Evolutionary conservation across 1,140 invertebrate species (phyloP), one percentile per base, ranked within the genome.

Genomic region (Aphis gossypii): DNA sequence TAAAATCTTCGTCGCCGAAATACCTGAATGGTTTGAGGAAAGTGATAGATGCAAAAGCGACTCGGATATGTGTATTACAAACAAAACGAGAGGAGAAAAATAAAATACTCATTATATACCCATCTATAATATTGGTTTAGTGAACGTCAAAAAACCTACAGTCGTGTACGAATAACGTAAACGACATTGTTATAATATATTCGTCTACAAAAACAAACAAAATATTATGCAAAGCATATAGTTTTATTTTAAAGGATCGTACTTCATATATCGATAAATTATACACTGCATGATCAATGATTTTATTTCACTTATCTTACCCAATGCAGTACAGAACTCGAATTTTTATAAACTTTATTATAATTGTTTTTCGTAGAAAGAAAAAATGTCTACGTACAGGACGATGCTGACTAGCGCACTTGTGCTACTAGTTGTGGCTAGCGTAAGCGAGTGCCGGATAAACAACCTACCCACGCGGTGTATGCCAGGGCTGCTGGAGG

Each of bases 401-500:
- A 56, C 76, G 11, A 41, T 93, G 7, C 0, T 93, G 76, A 93
- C 25, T 51, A 84, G 46, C 82, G 38, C 38, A 30, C 35, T 56
- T 68, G 95, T 51, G 93, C 95, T 56, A 94, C 94, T 56, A 94
- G 94, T 87, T 94, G 95, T 93, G 94, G 60, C 60, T 23, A 94
- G 21, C 82, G 51, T n/a, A 23, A 86, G 82, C 35, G 76, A 93
- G 94, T 94, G 14, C 95, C 95, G 4, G 95, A 95, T 94, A 93
- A 93, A 86, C 92, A 93, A 93, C 35, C 95, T 95, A 25, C 96
- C 96, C 30, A 95, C 95, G 23, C 96, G 96, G 93, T 96, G 96
- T 94, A 96, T 95, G 94, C 95, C 96, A n/a, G 95, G 95, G 56
- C 94, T 95, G 41, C 94, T 96, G 54, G 95, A 96, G 51, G 96